Conservation (phyloP, 2,113 vertebrate species). For the Pteropus alecto region DNA sequence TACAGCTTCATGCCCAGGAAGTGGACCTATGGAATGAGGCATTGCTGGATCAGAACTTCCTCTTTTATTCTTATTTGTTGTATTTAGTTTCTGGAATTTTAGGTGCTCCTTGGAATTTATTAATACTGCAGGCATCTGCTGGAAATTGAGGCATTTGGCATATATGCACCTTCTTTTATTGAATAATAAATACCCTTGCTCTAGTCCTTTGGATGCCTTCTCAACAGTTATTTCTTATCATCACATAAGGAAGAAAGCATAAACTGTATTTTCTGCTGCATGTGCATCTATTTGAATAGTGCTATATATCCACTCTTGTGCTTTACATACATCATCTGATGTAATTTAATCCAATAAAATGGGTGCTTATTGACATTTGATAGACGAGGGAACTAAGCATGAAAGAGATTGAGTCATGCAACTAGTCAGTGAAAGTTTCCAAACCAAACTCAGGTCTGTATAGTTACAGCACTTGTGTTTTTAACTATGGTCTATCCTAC, state of each 20-base stretch:
- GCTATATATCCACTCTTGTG: background rate
- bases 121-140: background rate
- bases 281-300: background rate
- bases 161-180: background rate
- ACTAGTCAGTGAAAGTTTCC: background rate
- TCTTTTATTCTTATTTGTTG: background rate
- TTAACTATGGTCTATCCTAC: background rate
- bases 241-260: background rate
- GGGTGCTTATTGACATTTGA: background rate
- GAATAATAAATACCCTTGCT: background rate
- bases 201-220: background rate
- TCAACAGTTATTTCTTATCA: background rate
- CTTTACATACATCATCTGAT: background rate
- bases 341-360: background rate
- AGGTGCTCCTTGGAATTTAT: background rate
- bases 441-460: background rate
- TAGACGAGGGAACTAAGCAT: background rate
- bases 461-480: background rate
- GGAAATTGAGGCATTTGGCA: background rate
- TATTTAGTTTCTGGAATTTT: constrained; percentile 11
- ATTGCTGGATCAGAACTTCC: background rate
- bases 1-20: background rate
- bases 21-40: background rate
- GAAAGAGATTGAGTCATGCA: background rate
- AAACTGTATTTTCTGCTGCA: background rate